Evolutionary conservation across 2,113 vertebrate genomes (phyloP), one percentile per base, ranked within the genome.

Genomic region (Alligator mississippiensis): DNA sequence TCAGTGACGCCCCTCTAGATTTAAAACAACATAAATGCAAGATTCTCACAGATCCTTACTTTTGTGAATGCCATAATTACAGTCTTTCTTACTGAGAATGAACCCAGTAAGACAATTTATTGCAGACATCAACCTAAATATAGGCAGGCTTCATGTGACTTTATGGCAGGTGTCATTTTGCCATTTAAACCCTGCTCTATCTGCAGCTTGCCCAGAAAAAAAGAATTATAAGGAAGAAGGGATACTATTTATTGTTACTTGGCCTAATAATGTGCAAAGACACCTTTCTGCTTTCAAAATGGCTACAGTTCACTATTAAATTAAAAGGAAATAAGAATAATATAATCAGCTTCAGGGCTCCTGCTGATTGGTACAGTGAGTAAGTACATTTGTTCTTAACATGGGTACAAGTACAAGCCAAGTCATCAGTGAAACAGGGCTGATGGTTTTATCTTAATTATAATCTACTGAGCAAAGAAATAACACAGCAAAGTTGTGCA

Each of bases 121-220:
- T 83, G 9, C 21, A 91, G 80, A 66, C 63, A 84, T 92, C 83
- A 25, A 57, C 47, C 87, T 82, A 94, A 94, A 89, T 72, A 91
- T 78, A 95, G 80, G 83, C 54, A 22, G 27, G n/a, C 24, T 77
- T 68, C 83, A 58, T 25, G 16, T 34, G 55, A 92, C 85, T 92
- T 54, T 54, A 14, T 21, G 38, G 70, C 83, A 89, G 85, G 87
- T 87, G 85, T 82, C 88, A 89, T 38, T 91, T 91, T 91, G 57
- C 74, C 89, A 57, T 95, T 92, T 93, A 93, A 93, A 92, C 83
- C 57, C 68, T 87, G 34, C 68, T 93, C 55, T 87, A 66, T 77
- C 47, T 59, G 38, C 27, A 27, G 64, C 85, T 84, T 74, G 38
- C 24, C 59, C 68, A 90, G 80, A 89, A 89, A 84, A 91, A 85